Conservation (phyloP, 2,888 invertebrate species). For the Marronus borbonicus region DNA sequence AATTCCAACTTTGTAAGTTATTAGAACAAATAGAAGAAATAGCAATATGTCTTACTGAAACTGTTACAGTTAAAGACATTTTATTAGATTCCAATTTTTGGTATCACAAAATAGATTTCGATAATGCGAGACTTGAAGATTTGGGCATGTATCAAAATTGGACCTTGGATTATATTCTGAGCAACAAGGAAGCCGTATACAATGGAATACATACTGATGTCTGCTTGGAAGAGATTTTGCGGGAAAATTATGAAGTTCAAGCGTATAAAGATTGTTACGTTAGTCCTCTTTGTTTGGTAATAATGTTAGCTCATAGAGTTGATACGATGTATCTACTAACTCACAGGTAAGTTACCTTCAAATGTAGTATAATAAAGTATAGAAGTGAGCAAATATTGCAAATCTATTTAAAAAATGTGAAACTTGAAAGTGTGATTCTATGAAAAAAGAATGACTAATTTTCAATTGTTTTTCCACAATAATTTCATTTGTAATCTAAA, state of each 20-base stretch:
- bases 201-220: conserved; percentile 59
- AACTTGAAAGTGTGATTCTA: too few species aligned
- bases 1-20: conserved; percentile 59
- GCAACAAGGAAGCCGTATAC: conserved; percentile 58
- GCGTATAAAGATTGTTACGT: conserved; percentile 55
- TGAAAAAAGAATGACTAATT: background rate
- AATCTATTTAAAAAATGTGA: background rate
- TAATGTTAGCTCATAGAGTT: conserved; percentile 58
- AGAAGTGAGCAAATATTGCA: too few species aligned
- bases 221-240: conserved; percentile 61
- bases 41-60: background rate
- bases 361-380: too few species aligned
- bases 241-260: conserved; percentile 40
- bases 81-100: conserved; percentile 57
- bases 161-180: conserved; percentile 57
- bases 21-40: background rate
- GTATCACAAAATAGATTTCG: conserved; percentile 52
- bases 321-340: conserved; percentile 63
- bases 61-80: conserved; percentile 54
- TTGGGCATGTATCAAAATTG: conserved; percentile 61
- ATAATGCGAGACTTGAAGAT: conserved; percentile 49
- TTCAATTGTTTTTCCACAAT: too few species aligned
- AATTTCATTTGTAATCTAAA: too few species aligned
- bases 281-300: conserved; percentile 58
- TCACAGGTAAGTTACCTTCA: conserved; percentile 58